Evolutionary conservation across 1,140 invertebrate genomes (phyloP).

Genomic region (Catajapyx aquilonaris): DNA sequence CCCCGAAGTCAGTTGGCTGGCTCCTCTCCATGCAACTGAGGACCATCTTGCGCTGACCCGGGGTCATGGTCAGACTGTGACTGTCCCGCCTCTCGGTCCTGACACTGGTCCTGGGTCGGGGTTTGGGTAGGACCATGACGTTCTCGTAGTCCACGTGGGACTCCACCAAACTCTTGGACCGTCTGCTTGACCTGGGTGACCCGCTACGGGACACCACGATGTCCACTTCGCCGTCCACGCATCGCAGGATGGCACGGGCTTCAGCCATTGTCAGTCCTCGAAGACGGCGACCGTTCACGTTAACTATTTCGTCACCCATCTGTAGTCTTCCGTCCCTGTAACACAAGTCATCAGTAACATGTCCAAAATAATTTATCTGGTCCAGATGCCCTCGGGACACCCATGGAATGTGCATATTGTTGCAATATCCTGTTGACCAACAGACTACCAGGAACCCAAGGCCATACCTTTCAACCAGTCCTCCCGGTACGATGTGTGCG

Average conservation of each 20-base stretch:
- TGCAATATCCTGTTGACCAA: too few relatives aligned
- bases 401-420: too few relatives aligned
- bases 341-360: too few relatives aligned
- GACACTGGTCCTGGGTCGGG: conserved; percentile 21
- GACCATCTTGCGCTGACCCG: conserved; percentile 12
- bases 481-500: conserved; percentile 55
- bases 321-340: conserved; percentile 53
- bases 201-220: conserved; percentile 35
- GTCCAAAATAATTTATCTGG: too few relatives aligned
- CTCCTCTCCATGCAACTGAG: conserved; percentile 17
- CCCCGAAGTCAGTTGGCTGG: too few relatives aligned
- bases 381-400: neutral
- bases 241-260: conserved; percentile 40
- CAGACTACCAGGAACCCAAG: too few relatives aligned
- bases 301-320: conserved; percentile 64
- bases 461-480: conserved; percentile 48
- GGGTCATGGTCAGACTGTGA: conserved; percentile 14
- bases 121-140: conserved; percentile 27
- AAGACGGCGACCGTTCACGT: conserved; percentile 60
- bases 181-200: conserved; percentile 1
- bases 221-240: conserved; percentile 41
- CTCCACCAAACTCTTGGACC: conserved; percentile 25
- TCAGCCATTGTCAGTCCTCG: conserved; percentile 53
- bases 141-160: conserved; percentile 47
- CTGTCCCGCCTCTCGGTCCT: conserved; percentile 13